These are phyloP conservation scores for Struthidea cinerea DNA, from an alignment of 2,113 vertebrate species.

Conservation along the genomic window DNA sequence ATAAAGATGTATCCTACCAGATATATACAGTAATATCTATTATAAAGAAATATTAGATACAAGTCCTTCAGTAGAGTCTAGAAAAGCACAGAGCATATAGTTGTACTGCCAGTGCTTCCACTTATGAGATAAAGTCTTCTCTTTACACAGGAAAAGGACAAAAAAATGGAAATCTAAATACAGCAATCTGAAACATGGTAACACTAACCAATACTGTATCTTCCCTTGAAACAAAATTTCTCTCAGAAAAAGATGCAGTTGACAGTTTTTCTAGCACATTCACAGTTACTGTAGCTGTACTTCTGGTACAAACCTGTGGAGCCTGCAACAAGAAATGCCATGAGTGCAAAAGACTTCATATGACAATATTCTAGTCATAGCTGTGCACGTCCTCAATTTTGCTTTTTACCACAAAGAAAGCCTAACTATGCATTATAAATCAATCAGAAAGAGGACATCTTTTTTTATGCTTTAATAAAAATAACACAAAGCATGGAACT, in stretches of 20 bases:
- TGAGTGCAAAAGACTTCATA: background rate
- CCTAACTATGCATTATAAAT: background rate
- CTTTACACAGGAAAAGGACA: background rate
- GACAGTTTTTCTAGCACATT: rapidly evolving
- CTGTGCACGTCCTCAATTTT: background rate
- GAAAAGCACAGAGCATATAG: background rate
- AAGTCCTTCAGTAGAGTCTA: background rate
- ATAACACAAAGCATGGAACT: background rate
- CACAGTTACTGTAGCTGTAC: background rate
- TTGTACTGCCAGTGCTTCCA: background rate
- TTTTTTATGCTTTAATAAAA: background rate
- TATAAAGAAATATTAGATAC: background rate
- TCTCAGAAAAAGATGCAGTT: background rate
- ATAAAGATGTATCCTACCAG: background rate
- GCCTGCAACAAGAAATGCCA: background rate
- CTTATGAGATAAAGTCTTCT: background rate
- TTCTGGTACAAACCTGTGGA: background rate
- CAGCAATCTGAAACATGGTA: background rate
- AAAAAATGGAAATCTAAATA: background rate
- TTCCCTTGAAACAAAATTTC: background rate
- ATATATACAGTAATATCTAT: background rate
- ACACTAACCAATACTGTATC: background rate
- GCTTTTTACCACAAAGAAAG: background rate
- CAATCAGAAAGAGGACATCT: background rate
- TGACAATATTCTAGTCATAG: background rate